A percentile compares a stretch with the other conserved stretches of the same genome.
phyloP scores from a whole-genome alignment of 2,888 invertebrate genomes.

The Acrobasis repandana region DNA sequence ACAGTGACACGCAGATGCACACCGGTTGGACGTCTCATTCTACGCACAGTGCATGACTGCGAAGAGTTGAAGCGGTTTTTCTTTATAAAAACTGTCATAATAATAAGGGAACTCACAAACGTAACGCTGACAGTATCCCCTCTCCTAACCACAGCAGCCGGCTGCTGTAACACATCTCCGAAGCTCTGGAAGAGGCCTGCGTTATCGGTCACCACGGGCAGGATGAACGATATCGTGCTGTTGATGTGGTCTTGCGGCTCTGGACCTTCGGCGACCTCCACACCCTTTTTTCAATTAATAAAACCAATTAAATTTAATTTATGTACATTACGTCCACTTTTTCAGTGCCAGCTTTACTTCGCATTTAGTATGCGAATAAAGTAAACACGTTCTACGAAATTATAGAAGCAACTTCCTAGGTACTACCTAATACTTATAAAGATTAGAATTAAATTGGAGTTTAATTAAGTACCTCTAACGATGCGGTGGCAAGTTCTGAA shows the following conservation, averaged over 20 bases:
- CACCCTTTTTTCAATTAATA: constrained; percentile 52
- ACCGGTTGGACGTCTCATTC: no score
- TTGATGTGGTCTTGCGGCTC: constrained; percentile 87
- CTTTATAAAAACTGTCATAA: no score
- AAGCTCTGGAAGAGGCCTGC: constrained; percentile 85
- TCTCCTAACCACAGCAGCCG: constrained; percentile 82
- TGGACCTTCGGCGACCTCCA: constrained; percentile 82
- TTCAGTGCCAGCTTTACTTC: no score
- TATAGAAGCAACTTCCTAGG: no score
- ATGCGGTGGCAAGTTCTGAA: constrained; percentile 81
- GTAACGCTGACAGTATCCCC: constrained; percentile 87
- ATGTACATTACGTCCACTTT: no score
- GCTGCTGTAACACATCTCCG: constrained; percentile 88
- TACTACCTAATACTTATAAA: no score
- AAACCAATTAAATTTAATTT: no score
- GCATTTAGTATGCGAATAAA: no score
- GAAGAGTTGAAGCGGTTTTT: no score
- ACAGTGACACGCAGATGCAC: no score
- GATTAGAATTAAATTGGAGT: neutral
- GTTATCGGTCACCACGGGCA: constrained; percentile 89
- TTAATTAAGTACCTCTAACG: constrained; percentile 63
- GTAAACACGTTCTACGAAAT: no score
- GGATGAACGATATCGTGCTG: constrained; percentile 87
- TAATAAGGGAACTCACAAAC: constrained; percentile 85
- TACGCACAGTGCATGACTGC: no score